Evolutionary conservation across 1,140 invertebrate species (phyloP).

Genomic region (Plodia interpunctella): DNA sequence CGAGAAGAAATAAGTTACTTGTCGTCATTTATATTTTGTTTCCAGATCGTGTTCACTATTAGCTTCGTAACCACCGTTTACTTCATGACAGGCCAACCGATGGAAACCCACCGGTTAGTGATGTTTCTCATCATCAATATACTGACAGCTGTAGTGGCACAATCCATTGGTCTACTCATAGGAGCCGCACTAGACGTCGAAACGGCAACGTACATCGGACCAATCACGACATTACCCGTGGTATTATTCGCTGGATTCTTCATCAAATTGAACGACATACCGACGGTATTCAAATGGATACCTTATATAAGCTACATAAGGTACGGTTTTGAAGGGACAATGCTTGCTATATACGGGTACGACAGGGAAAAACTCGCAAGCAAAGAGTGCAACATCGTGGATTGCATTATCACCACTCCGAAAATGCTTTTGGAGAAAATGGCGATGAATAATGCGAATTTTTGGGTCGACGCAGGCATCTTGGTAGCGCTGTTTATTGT

Average conservation of each 20-base stretch:
- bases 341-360: conserved; percentile 94
- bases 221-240: conserved; percentile 93
- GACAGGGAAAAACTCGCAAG: conserved; percentile 83
- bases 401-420: conserved; percentile 91
- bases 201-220: conserved; percentile 94
- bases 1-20: too few relatives aligned
- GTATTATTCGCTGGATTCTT: conserved; percentile 96
- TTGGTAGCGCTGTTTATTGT: conserved; percentile 88
- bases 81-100: conserved; percentile 95
- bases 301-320: conserved; percentile 94
- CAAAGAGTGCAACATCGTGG: conserved; percentile 84
- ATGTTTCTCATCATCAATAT: conserved; percentile 93
- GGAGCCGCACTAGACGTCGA: conserved; percentile 93
- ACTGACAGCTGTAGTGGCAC: conserved; percentile 92
- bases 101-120: conserved; percentile 88
- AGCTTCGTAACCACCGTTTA: conserved; percentile 95
- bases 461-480: conserved; percentile 91
- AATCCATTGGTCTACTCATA: conserved; percentile 94
- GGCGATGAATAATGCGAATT: conserved; percentile 88
- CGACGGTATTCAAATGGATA: conserved; percentile 91
- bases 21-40: conserved; percentile 13
- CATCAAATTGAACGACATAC: conserved; percentile 94
- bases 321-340: conserved; percentile 94
- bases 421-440: conserved; percentile 91
- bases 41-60: conserved; percentile 92